A percentile compares a stretch with the other conserved stretches of the same genome.
phyloP scores from a whole-genome alignment of 2,888 invertebrate genomes.

The Lasius fuliginosus region DNA sequence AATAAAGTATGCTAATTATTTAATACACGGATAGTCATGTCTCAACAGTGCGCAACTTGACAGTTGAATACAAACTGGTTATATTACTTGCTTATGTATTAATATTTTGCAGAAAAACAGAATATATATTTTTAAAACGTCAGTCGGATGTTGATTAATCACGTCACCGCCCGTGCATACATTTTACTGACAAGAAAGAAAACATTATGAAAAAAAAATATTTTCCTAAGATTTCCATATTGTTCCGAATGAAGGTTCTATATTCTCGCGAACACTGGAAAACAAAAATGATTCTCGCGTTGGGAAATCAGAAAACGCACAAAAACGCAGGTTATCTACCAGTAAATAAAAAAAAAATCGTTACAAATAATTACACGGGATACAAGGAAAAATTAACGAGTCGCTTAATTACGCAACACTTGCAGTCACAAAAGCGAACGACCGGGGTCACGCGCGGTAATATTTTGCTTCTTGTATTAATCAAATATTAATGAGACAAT shows the following conservation, averaged over 20 bases:
- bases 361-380: background rate
- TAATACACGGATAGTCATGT: background rate
- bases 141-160: background rate
- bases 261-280: background rate
- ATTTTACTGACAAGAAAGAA: constrained; percentile 11
- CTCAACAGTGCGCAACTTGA: background rate
- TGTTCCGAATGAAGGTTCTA: background rate
- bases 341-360: background rate
- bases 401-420: background rate
- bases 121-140: background rate
- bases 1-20: constrained; percentile 27
- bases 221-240: background rate
- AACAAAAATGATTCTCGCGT: background rate
- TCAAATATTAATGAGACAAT: constrained; percentile 44
- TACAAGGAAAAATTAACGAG: background rate
- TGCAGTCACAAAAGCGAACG: background rate
- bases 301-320: background rate
- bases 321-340: too few species aligned
- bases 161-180: background rate
- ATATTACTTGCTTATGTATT: background rate
- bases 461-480: constrained; percentile 39
- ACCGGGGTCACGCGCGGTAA: background rate
- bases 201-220: background rate
- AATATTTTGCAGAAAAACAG: constrained; percentile 22
- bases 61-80: constrained; percentile 4